phyloP scores from a whole-genome alignment of 1,140 invertebrate genomes.

The Zaprionus davidi region DNA sequence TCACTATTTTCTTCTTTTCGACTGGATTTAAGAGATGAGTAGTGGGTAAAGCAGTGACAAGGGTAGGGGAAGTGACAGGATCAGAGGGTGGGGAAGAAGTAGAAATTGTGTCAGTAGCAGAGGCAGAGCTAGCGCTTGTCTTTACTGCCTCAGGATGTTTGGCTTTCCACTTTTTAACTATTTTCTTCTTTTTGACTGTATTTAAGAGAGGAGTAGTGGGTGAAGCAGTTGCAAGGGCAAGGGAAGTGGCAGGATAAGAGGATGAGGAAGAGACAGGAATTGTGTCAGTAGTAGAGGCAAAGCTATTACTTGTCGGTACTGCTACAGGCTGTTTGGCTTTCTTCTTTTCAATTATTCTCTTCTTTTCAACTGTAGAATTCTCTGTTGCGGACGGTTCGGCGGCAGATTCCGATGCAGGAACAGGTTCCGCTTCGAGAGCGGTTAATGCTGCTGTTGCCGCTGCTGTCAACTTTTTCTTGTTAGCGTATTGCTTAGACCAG shows the following conservation, averaged over 20 bases:
- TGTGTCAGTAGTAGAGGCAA: neutral
- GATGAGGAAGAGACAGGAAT: neutral
- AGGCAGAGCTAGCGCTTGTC: neutral
- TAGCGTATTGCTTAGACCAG: slow-evolving; percentile 17
- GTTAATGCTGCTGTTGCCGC: neutral
- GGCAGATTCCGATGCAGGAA: neutral
- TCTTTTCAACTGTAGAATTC: neutral
- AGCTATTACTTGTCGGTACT: neutral
- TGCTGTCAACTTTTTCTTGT: slow-evolving; percentile 20
- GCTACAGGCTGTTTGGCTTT: neutral
- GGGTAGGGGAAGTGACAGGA: neutral
- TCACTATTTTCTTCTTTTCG: neutral
- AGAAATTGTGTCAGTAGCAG: neutral
- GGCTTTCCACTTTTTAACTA: neutral
- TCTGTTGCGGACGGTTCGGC: slow-evolving; percentile 1
- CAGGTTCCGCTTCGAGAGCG: neutral
- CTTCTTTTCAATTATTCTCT: neutral
- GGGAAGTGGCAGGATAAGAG: slow-evolving; percentile 5
- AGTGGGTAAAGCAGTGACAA: neutral
- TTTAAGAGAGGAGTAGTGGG: neutral
- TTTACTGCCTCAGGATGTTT: neutral
- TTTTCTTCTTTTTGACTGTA: neutral
- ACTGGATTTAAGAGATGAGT: neutral
- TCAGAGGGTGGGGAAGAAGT: neutral
- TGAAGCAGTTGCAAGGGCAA: neutral